A percentile compares a stretch with the other conserved stretches of the same genome.
phyloP scores from a whole-genome alignment of 2,797 vertebrate genomes.

The Liparis tanakae region DNA sequence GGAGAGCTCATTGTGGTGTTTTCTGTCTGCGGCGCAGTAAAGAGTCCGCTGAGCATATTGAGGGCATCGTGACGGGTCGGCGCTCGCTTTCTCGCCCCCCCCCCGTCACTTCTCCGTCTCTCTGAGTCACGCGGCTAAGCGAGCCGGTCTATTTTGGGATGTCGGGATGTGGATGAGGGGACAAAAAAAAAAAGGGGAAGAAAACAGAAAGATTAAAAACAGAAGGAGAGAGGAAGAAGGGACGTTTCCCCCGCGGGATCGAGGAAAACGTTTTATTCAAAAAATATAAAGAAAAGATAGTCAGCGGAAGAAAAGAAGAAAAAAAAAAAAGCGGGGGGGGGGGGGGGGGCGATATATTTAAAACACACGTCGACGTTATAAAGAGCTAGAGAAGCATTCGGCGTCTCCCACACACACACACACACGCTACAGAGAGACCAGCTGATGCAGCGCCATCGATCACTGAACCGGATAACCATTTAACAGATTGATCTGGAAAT shows the following conservation, averaged over 20 bases:
- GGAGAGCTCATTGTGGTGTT: constrained; percentile 48
- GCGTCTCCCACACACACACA: constrained; percentile 46
- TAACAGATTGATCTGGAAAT: constrained; percentile 73
- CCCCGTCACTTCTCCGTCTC: constrained; percentile 22
- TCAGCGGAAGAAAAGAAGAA: constrained; percentile 72
- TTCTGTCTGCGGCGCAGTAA: constrained; percentile 35
- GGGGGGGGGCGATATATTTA: constrained; percentile 28
- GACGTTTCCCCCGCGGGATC: constrained; percentile 66
- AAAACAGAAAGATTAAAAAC: constrained; percentile 67
- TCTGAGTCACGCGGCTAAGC: constrained; percentile 70
- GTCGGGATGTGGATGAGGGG: constrained; percentile 60
- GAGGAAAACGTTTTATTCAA: constrained; percentile 63
- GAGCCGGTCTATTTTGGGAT: constrained; percentile 78
- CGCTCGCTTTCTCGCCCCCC: constrained; percentile 14
- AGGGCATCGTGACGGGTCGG: constrained; percentile 59
- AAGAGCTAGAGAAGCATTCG: constrained; percentile 32
- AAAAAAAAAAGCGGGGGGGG: no score
- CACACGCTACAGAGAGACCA: constrained; percentile 31
- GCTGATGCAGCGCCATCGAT: constrained; percentile 52
- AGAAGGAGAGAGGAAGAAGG: constrained; percentile 39
- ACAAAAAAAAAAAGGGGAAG: constrained; percentile 26
- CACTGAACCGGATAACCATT: constrained; percentile 71
- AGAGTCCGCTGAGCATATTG: constrained; percentile 55
- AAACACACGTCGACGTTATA: constrained; percentile 29
- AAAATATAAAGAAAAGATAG: constrained; percentile 49